A percentile compares a stretch with the other conserved stretches of the same genome.
Evolutionary conservation across 2,113 vertebrate genomes (phyloP).

Genomic region (Scophthalmus maximus): DNA sequence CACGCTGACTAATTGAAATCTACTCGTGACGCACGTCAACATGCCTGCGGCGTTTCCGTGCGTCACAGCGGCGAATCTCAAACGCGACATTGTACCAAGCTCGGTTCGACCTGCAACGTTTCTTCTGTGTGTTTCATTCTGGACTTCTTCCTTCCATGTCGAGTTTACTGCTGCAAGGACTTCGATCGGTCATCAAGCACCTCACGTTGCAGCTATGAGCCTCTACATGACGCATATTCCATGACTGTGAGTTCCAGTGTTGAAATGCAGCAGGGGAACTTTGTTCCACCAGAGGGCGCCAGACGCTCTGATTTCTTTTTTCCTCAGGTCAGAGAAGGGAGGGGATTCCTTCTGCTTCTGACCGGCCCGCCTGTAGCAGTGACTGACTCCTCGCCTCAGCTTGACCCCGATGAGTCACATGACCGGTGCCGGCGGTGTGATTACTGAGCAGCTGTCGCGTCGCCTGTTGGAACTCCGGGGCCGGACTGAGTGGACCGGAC

Average conservation of each 20-base stretch:
- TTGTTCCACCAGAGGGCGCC: conserved; percentile 55
- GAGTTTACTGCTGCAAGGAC: too few relatives aligned
- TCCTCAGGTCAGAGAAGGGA: too few relatives aligned
- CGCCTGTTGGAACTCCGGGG: conserved; percentile 1
- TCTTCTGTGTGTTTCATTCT: too few relatives aligned
- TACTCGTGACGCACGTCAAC: not conserved
- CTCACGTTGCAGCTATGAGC: too few relatives aligned
- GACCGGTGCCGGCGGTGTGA: conserved; percentile 45
- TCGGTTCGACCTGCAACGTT: conserved; percentile 11
- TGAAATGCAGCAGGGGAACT: too few relatives aligned
- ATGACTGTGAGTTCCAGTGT: too few relatives aligned
- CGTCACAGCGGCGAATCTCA: too few relatives aligned
- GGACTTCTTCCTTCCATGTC: too few relatives aligned
- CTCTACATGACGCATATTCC: too few relatives aligned
- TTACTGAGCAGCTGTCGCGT: conserved; percentile 34
- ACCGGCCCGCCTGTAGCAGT: conserved; percentile 35
- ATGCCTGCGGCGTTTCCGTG: too few relatives aligned
- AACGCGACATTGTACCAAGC: not conserved
- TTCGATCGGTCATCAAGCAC: too few relatives aligned
- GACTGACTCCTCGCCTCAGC: conserved; percentile 18
- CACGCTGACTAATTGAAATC: conserved; percentile 14
- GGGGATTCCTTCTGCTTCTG: not conserved
- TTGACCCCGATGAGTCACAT: conserved; percentile 56
- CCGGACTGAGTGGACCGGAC: not conserved
- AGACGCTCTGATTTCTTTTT: too few relatives aligned